These are phyloP conservation scores for Invenusta paracnida DNA, from an alignment of 2,888 invertebrate species.

Conservation along the genomic window DNA sequence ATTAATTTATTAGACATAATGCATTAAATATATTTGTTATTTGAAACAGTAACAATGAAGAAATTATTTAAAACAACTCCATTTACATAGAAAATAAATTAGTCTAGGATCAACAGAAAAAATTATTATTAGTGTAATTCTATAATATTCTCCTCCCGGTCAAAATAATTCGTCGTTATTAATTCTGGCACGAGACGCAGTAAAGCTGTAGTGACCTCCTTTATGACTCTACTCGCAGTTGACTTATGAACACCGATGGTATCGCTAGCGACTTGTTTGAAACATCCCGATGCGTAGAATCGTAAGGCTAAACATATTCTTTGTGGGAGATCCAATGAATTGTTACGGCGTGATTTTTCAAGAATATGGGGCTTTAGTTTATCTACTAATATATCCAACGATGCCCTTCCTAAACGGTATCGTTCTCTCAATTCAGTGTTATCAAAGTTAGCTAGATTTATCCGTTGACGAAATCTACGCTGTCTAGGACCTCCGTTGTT, in stretches of 20 bases:
- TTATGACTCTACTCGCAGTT: not conserved
- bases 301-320: conserved; percentile 14
- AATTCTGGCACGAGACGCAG: not conserved
- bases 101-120: too few species aligned
- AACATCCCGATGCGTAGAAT: conserved; percentile 21
- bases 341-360: conserved; percentile 33
- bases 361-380: not conserved
- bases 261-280: conserved; percentile 18
- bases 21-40: too few species aligned
- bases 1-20: too few species aligned
- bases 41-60: too few species aligned
- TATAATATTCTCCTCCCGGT: conserved; percentile 1
- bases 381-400: conserved; percentile 18
- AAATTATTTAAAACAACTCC: too few species aligned
- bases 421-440: conserved; percentile 17
- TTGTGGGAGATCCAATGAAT: not conserved
- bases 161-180: conserved; percentile 30
- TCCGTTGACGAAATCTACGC: conserved; percentile 17
- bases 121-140: too few species aligned
- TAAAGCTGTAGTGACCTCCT: not conserved
- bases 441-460: conserved; percentile 18
- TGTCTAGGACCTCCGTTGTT: not conserved
- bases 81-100: too few species aligned
- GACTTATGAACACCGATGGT: conserved; percentile 26
- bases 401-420: conserved; percentile 9